Percentiles rank a stretch among this genome's conserved stretches.
phyloP scores from a whole-genome alignment of 2,888 invertebrate species.

The Lacanobia wlatinum region DNA sequence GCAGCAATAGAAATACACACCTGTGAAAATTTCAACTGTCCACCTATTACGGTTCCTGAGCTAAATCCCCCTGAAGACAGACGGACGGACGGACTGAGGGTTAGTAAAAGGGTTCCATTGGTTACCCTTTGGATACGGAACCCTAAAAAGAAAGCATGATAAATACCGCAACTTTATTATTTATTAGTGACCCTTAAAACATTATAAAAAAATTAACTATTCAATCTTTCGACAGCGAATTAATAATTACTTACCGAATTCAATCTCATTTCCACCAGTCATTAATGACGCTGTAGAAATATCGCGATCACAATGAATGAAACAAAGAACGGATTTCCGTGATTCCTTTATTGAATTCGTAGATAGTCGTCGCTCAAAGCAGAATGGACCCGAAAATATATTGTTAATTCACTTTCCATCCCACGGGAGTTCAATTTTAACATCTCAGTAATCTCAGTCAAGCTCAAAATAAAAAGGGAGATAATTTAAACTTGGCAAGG shows the following conservation, averaged over 20 bases:
- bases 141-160: too few relatives aligned
- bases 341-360: conserved; percentile 42
- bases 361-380: conserved; percentile 20
- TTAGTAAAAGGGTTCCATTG: too few relatives aligned
- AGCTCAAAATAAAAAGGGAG: conserved; percentile 37
- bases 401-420: conserved; percentile 6
- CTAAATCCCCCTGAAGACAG: too few relatives aligned
- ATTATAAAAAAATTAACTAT: conserved; percentile 10
- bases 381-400: conserved; percentile 12
- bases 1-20: too few relatives aligned
- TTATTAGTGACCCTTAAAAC: background rate
- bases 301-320: conserved; percentile 38
- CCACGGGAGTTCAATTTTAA: conserved; percentile 26
- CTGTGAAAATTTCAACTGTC: too few relatives aligned
- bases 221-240: conserved; percentile 8
- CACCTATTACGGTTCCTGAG: too few relatives aligned
- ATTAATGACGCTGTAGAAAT: conserved; percentile 36
- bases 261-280: conserved; percentile 32
- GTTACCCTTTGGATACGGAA: too few relatives aligned
- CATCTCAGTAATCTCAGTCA: conserved; percentile 19
- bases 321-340: conserved; percentile 50
- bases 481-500: conserved; percentile 40
- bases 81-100: too few relatives aligned
- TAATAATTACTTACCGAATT: conserved; percentile 27
- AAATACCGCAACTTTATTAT: background rate